phyloP scores from a whole-genome alignment of 2,797 vertebrate species.

The Tolypeutes matacus region DNA sequence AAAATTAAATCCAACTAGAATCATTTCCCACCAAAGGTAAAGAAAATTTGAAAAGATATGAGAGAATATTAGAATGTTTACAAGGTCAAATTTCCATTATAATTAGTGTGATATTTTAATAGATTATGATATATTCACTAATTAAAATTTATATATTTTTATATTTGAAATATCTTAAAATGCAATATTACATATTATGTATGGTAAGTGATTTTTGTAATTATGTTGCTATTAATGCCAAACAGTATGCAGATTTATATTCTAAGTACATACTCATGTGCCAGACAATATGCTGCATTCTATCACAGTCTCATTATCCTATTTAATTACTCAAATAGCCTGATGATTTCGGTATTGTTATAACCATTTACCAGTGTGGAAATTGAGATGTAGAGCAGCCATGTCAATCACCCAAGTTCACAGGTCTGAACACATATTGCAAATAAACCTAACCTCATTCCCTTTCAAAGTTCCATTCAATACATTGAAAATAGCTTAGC shows the following conservation, averaged over 20 bases:
- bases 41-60: neutral
- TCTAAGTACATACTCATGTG: neutral
- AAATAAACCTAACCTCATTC: neutral
- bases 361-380: neutral
- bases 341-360: neutral
- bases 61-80: neutral
- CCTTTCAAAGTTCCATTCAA: neutral
- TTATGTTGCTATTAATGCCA: neutral
- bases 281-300: neutral
- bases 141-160: constrained; percentile 8
- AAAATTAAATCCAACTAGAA: neutral
- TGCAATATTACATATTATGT: neutral
- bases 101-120: neutral
- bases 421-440: neutral
- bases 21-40: neutral
- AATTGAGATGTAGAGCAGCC: neutral
- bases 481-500: neutral
- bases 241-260: neutral
- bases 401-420: neutral
- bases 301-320: neutral
- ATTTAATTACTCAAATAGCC: neutral
- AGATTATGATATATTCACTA: neutral
- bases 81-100: neutral
- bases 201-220: neutral
- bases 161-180: neutral